phyloP scores from a whole-genome alignment of 2,113 vertebrate genomes.

The Panthera leo region DNA sequence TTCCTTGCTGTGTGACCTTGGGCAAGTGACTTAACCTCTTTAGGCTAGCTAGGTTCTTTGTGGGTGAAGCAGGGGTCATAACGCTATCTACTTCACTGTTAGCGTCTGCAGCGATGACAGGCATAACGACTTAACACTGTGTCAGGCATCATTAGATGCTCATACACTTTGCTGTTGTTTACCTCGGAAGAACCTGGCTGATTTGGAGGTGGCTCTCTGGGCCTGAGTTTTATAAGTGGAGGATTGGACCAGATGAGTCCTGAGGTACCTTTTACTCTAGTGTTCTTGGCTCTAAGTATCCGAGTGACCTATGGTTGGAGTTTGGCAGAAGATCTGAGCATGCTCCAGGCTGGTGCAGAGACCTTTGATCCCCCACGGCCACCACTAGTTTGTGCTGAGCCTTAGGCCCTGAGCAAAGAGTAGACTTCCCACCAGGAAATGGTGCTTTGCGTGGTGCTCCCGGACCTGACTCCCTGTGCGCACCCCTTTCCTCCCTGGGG shows the following conservation, averaged over 20 bases:
- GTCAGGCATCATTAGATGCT: neutral
- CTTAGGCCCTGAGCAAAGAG: neutral
- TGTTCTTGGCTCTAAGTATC: neutral
- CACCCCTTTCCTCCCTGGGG: neutral
- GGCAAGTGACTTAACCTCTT: neutral
- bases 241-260: neutral
- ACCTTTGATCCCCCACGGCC: neutral
- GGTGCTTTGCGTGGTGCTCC: neutral
- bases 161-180: neutral
- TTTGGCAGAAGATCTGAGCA: neutral
- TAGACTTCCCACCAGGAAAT: neutral
- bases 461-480: neutral
- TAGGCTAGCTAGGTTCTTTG: neutral
- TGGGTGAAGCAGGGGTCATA: neutral
- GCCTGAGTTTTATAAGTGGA: neutral
- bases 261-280: neutral
- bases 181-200: neutral
- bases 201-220: neutral
- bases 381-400: neutral
- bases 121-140: accelerated
- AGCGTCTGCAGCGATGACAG: neutral
- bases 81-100: neutral
- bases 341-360: neutral
- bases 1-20: neutral
- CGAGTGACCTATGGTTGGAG: neutral